Conservation (phyloP, 2,113 vertebrate genomes). For the Anolis sagrei region DNA sequence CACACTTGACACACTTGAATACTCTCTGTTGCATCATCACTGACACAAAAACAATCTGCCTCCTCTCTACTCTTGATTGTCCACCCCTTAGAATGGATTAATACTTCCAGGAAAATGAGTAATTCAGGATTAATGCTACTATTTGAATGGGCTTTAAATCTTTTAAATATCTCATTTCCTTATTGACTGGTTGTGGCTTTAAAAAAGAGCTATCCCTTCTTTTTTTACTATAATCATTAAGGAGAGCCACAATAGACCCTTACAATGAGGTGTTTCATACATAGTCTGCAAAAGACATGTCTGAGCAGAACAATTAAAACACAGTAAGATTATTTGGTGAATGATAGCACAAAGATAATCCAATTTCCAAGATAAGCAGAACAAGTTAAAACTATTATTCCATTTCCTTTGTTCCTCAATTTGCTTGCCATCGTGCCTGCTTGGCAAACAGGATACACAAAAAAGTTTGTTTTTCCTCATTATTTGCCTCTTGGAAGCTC, state of each 20-base stretch:
- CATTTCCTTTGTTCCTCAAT: constrained; percentile 38
- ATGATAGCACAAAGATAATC: constrained; percentile 44
- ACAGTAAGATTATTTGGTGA: constrained; percentile 63
- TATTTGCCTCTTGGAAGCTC: constrained; percentile 78
- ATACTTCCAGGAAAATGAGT: constrained; percentile 40
- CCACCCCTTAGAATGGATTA: constrained; percentile 34
- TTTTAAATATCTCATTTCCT: constrained; percentile 52
- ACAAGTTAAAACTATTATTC: constrained; percentile 60
- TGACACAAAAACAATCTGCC: not conserved
- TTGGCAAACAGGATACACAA: constrained; percentile 68
- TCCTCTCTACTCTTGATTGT: constrained; percentile 17
- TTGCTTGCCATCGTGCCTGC: constrained; percentile 57
- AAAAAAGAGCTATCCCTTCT: constrained; percentile 52
- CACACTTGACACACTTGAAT: not conserved
- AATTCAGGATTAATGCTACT: constrained; percentile 56
- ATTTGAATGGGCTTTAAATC: constrained; percentile 40
- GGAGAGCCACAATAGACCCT: constrained; percentile 65
- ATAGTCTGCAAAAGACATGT: constrained; percentile 47
- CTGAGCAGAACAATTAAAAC: constrained; percentile 59
- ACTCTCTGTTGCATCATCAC: no score
- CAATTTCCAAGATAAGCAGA: constrained; percentile 61
- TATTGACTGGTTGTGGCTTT: constrained; percentile 48
- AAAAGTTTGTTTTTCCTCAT: constrained; percentile 28
- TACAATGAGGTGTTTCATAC: constrained; percentile 63
- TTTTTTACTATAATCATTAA: constrained; percentile 68